These are phyloP conservation scores for Bellardia bayeri DNA, from an alignment of 2,888 invertebrate species.

Conservation along the genomic window DNA sequence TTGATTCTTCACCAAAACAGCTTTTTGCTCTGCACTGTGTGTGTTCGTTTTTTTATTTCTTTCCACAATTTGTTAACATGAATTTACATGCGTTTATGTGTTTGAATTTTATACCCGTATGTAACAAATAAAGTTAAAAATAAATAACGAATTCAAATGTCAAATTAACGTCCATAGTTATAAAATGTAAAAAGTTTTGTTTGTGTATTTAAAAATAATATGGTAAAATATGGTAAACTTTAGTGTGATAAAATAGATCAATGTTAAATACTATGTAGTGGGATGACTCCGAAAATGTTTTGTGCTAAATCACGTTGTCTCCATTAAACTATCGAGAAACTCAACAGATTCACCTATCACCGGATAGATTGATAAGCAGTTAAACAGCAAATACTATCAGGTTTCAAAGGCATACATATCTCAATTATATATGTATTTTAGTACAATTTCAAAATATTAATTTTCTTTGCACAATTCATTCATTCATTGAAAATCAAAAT, in stretches of 20 bases:
- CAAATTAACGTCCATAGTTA: conserved; percentile 74
- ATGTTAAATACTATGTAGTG: neutral
- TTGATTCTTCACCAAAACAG: neutral
- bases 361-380: neutral
- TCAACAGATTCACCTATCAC: too few species aligned
- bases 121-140: conserved; percentile 59
- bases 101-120: conserved; percentile 14
- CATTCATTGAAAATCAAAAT: too few species aligned
- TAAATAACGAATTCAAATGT: conserved; percentile 73
- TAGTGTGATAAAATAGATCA: conserved; percentile 8
- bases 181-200: conserved; percentile 55
- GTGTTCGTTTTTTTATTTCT: neutral
- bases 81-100: conserved; percentile 4
- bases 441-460: too few species aligned
- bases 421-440: too few species aligned
- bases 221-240: conserved; percentile 18
- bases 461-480: too few species aligned
- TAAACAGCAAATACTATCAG: neutral
- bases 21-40: neutral
- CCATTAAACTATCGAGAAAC: neutral
- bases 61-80: neutral
- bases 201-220: neutral
- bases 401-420: too few species aligned
- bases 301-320: neutral
- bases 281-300: neutral